A percentile compares a stretch with the other conserved stretches of the same genome.
phyloP scores from a whole-genome alignment of 2,797 vertebrate genomes.

The Lerista edwardsae region DNA sequence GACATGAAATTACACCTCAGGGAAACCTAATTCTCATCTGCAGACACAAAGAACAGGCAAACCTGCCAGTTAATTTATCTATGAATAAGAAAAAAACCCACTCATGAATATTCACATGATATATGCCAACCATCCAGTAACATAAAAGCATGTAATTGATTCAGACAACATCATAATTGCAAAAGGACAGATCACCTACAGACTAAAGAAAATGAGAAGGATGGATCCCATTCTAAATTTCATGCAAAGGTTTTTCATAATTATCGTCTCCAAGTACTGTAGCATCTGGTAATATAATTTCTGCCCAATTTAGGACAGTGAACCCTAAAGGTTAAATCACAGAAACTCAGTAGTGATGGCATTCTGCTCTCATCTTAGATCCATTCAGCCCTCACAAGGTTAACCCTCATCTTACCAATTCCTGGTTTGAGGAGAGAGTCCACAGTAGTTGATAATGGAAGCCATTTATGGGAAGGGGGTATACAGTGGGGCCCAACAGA shows the following conservation, averaged over 20 bases:
- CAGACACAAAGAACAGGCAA: conserved; percentile 19
- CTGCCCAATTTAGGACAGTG: neutral
- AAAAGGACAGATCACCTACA: conserved; percentile 3
- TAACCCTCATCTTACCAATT: neutral
- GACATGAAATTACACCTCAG: neutral
- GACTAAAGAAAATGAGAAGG: conserved; percentile 3
- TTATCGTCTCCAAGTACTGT: neutral
- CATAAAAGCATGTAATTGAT: conserved; percentile 4
- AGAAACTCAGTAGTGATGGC: neutral
- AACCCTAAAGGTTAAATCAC: conserved; percentile 1
- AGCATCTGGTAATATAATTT: neutral
- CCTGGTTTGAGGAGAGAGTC: neutral
- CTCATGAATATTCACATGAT: conserved; percentile 40
- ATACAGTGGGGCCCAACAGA: too few species aligned
- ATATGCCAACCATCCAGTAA: conserved; percentile 14
- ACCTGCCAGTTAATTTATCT: neutral
- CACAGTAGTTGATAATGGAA: neutral
- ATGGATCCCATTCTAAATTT: conserved; percentile 15
- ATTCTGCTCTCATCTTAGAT: neutral
- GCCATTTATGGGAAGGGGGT: neutral
- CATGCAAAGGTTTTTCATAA: conserved; percentile 7
- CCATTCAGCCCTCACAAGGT: neutral
- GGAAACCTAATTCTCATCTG: conserved; percentile 6
- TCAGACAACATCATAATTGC: conserved; percentile 2
- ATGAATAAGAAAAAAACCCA: neutral